These are phyloP conservation scores for Orthosia incerta DNA, from an alignment of 2,888 invertebrate genomes.

Conservation along the genomic window DNA sequence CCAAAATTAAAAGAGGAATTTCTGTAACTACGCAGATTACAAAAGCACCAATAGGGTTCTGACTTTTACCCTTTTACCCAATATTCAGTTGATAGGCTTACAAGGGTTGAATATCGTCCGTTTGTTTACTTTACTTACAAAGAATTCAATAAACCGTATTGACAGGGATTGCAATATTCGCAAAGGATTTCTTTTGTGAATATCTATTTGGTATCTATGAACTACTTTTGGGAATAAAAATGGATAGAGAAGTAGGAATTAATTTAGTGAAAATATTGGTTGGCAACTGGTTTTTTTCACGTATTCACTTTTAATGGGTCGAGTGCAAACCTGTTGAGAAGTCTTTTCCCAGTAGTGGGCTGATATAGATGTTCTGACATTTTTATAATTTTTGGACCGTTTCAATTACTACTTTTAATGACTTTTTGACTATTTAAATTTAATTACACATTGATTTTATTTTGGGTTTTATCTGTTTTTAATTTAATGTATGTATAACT, in stretches of 20 bases:
- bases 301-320: neutral
- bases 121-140: constrained; percentile 56
- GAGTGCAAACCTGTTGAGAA: neutral
- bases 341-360: too few species aligned
- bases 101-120: constrained; percentile 52
- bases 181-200: constrained; percentile 39
- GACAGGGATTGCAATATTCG: constrained; percentile 49
- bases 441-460: too few species aligned
- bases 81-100: constrained; percentile 60
- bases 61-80: constrained; percentile 52
- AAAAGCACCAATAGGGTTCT: constrained; percentile 27
- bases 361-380: too few species aligned
- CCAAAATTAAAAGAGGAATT: constrained; percentile 43
- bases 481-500: too few species aligned
- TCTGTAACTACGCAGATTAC: constrained; percentile 38
- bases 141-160: constrained; percentile 64
- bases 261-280: neutral
- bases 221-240: constrained; percentile 23
- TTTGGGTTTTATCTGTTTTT: too few species aligned
- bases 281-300: neutral
- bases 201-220: constrained; percentile 45
- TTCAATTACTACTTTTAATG: too few species aligned
- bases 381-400: too few species aligned
- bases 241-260: neutral
- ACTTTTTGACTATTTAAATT: too few species aligned